phyloP scores from a whole-genome alignment of 64 coral and sea anemone genomes.

The Pocillopora verrucosa region DNA sequence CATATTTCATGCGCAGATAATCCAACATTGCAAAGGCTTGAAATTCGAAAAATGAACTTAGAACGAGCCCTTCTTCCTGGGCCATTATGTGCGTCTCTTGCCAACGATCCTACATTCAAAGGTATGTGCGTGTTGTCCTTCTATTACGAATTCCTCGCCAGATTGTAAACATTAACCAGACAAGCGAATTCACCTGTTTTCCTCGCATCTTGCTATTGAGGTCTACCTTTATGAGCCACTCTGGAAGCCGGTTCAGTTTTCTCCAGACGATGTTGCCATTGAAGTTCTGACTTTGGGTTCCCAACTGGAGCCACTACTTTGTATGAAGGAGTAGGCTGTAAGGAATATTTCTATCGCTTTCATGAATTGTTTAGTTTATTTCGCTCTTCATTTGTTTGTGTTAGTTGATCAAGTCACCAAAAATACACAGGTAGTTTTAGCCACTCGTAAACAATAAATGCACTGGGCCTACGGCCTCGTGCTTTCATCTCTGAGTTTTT shows the following conservation, averaged over 20 bases:
- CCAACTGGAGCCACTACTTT: conserved; percentile 92
- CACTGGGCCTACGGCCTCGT: no score
- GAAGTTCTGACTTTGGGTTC: conserved; percentile 93
- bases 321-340: conserved; percentile 90
- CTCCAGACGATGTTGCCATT: conserved; percentile 88
- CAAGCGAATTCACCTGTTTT: conserved; percentile 7
- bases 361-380: not conserved
- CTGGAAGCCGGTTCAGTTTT: conserved; percentile 94
- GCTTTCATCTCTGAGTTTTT: no score
- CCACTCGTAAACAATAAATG: no score
- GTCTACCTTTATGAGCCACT: conserved; percentile 93
- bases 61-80: conserved; percentile 51
- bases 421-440: not conserved
- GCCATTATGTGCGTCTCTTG: conserved; percentile 63
- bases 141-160: not conserved
- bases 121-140: conserved; percentile 45
- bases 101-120: conserved; percentile 92
- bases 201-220: conserved; percentile 56
- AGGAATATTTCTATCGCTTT: not conserved
- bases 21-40: not conserved
- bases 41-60: conserved; percentile 33
- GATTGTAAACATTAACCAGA: not conserved
- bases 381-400: not conserved
- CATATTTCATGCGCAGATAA: not conserved
- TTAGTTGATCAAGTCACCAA: not conserved